Base-by-base conservation (phyloP, 2,797 vertebrate species). In the Bradypodion ventrale region DNA sequence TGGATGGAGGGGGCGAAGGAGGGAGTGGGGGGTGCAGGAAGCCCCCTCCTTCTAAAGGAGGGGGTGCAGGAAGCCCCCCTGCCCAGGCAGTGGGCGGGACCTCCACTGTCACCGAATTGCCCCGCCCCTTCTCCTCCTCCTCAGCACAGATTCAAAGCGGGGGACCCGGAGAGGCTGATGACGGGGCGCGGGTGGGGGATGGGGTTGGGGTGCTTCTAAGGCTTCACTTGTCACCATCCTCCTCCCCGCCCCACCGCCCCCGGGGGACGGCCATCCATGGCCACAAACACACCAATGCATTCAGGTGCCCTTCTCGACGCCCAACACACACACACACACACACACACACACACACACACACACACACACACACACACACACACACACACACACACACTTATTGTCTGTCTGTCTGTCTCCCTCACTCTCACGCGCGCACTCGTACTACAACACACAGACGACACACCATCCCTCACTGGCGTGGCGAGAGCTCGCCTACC, bases 41-140 rank as follows among this genome's bases (percentile, higher is more conserved):
- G 85, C 91, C 91, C 95, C 96, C 95, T 96, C 97, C 97, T 96
- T 97, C 95, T 93, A 44, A 81, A 29, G 86, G 94, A 94, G 95
- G 95, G 94, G 94, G 25, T 82, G 94, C 93, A 96, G 94, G 95
- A 96, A 95, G 93, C 93, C 92, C 92, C 94, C 90, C 85, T 42
- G 87, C 93, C 94, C 96, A 97, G 95, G 95, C 96, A 95, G 96
- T 96, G 96, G 96, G 97, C 97, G 97, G 97, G 96, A 97, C 97
- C 94, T 98, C 92, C 87, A 80, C 95, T 96, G 97, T 95, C 98
- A 96, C 97, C 95, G 97, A 94, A 96, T 94, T 96, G n/a, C 97
- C 96, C 96, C 94, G 96, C 95, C 79, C 77, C 49, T 13, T 35
- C 40, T 37, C 52, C 65, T 52, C 49, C 27, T 80, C 95, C 91